A percentile compares a stretch with the other conserved stretches of the same genome.
Conservation (phyloP, 2,888 invertebrate species). For the Lumbricus terrestris region DNA sequence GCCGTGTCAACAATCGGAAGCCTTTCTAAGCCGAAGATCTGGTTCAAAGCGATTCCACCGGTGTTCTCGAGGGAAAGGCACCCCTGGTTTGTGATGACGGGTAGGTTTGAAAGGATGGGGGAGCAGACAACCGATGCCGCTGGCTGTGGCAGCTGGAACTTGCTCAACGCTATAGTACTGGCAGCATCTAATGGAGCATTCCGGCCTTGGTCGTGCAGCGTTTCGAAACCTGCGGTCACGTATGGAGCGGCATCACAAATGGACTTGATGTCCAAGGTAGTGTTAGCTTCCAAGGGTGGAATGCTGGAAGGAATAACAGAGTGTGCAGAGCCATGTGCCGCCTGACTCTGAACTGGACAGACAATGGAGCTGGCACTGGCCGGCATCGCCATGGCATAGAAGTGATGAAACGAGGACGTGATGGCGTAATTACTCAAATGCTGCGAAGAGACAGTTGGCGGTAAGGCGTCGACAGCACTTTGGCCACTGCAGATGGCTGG, state of each 20-base stretch:
- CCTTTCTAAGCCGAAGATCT: not conserved
- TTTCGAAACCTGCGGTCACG: not conserved
- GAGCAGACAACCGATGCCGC: constrained; percentile 5
- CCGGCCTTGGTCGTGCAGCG: not conserved
- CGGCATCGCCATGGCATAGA: not conserved
- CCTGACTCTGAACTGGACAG: not conserved
- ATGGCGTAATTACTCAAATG: not conserved
- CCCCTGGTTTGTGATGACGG: not conserved
- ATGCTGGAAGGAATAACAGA: not conserved
- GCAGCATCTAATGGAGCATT: not conserved
- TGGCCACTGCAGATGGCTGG: not conserved
- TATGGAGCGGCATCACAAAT: not conserved
- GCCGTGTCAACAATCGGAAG: not conserved
- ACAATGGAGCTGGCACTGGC: not conserved
- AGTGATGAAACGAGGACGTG: not conserved
- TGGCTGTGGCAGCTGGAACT: not conserved
- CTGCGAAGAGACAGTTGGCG: not conserved
- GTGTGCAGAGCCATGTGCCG: not conserved
- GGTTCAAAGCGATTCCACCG: not conserved
- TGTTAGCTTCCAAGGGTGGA: not conserved
- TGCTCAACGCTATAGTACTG: not conserved
- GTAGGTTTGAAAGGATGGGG: not conserved
- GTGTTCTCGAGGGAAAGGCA: constrained; percentile 9
- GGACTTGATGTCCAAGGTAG: not conserved
- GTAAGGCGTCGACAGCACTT: not conserved